Evolutionary conservation across 2,888 invertebrate genomes (phyloP).

Genomic region (Patella pellucida): DNA sequence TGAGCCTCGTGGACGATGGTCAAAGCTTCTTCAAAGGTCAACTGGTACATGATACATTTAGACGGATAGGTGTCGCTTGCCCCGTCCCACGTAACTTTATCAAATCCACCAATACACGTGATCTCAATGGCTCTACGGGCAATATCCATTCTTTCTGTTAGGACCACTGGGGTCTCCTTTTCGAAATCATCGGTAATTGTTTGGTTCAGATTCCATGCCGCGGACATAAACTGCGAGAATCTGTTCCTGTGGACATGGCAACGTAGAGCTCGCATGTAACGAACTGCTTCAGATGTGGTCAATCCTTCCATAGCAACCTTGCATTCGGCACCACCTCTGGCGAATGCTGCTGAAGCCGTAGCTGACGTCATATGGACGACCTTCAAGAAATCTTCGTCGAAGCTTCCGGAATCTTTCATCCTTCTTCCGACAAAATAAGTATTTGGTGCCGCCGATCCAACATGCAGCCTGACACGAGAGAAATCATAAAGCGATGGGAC

Average conservation of each 20-base stretch:
- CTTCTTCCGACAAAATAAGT: constrained; percentile 49
- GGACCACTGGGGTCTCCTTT: constrained; percentile 13
- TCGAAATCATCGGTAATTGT: constrained; percentile 40
- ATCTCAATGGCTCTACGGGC: constrained; percentile 45
- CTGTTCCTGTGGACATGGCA: constrained; percentile 44
- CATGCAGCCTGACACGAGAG: constrained; percentile 47
- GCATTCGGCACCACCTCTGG: constrained; percentile 48
- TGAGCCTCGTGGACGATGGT: constrained; percentile 49
- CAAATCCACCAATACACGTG: constrained; percentile 46
- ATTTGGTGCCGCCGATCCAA: constrained; percentile 49
- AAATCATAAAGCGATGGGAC: constrained; percentile 48
- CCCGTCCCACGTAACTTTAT: constrained; percentile 52
- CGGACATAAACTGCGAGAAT: constrained; percentile 42
- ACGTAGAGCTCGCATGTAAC: constrained; percentile 45
- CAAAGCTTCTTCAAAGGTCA: constrained; percentile 45
- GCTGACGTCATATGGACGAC: constrained; percentile 51
- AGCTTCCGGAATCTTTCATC: constrained; percentile 50
- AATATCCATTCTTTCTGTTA: constrained; percentile 43
- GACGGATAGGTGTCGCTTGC: constrained; percentile 53
- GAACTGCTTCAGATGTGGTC: constrained; percentile 44
- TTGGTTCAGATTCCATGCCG: constrained; percentile 55
- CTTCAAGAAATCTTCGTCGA: constrained; percentile 50
- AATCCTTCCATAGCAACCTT: constrained; percentile 52
- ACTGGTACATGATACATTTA: constrained; percentile 54
- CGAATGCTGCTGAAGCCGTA: constrained; percentile 45